Base-by-base conservation (phyloP, 53 echinoderm and acorn worm genomes). In the Pentamera pediparva region DNA sequence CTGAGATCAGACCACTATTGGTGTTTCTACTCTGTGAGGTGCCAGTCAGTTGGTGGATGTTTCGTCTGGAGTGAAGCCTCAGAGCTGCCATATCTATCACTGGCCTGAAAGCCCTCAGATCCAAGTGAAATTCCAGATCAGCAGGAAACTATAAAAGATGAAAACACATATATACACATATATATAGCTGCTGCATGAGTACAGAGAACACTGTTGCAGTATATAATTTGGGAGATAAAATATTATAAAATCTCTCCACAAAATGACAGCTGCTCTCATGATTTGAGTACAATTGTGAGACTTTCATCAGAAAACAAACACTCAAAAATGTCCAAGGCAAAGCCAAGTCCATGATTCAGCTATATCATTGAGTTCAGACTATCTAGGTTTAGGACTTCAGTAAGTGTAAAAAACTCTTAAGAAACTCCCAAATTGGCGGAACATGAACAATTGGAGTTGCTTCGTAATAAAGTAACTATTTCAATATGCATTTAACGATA, bases 51-150 rank as follows among this genome's bases (percentile, higher is more conserved):
- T 89, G 80, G 50, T 83, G 83, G 0, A 83, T 43, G 21, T 83
- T 76, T 53, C 90, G 59, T 85, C 85, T 85, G 36, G 87, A 74
- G 59, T 79, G 81, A 21, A 88, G 62, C 22, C 83, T 76, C 15
- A 75, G 58, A 12, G 90, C 74, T 2, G 96, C 88, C 2, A 96
- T 71, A 22, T 81, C 65, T 53, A 91, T 79, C 47, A 81, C 67
- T 0, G 84, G 59, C 51, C 85, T 85, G 39, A 90, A 58, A 40
- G 64, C 57, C 22, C 88, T 59, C 18, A 96, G 75, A 53, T 81
- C 79, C 34, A 88, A 39, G 10, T 78, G 65, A 39, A 70, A 87
- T 9, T 87, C 81, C 4, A 61, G 33, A 33, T 59, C 38, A 11
- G 89, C 61, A 37, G 89, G 86, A 32, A 86, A 89, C 92, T 92